Evolutionary conservation across 2,888 invertebrate species (phyloP), one percentile per base, ranked within the genome.

Genomic region (Frankliniella intonsa): DNA sequence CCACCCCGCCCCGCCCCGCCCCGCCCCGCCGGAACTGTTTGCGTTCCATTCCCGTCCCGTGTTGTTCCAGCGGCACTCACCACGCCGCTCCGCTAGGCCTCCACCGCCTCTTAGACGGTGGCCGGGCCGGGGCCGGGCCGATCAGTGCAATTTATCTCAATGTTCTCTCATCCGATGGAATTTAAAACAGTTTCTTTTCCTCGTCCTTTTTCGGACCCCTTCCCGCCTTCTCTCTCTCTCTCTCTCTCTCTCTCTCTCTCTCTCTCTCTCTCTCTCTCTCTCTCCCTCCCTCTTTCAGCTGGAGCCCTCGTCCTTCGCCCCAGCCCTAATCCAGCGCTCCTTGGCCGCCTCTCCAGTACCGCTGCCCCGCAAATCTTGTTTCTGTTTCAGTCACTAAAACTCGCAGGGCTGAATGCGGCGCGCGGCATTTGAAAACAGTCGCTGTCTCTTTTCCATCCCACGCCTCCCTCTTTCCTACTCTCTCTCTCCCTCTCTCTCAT

Each of bases 121-220:
- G 11, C 14, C 55, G 14, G 51, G 55, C 55, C 55, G 17, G 3
- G 55, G 69, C 22, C 10, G 25, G 11, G 22, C 69, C 12, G 69
- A 76, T 76, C 69, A 76, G 69, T 76, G 69, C 69, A 76, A 76
- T 76, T 76, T 76, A 76, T 76, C 69, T 76, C 69, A 76, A 76
- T 76, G 69, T 25, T 22, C 69, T 38, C 38, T 76, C 69, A 76
- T 76, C 69, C 69, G 69, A 76, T 76, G 69, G 69, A 76, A 76
- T 76, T 76, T 76, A 25, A 76, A 76, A 22, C 22, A 76, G 69
- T 22, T 76, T 76, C 25, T 76, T 62, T 62, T 62, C 14, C 55
- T 17, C 17, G 55, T 55, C 17, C 9, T 55, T 55, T 17, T 55
- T 38, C n/a, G 51, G 51, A 14, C 51, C 10, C 51, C 14, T 9